phyloP scores from a whole-genome alignment of 64 coral and sea anemone species.

The Montipora sp. region DNA sequence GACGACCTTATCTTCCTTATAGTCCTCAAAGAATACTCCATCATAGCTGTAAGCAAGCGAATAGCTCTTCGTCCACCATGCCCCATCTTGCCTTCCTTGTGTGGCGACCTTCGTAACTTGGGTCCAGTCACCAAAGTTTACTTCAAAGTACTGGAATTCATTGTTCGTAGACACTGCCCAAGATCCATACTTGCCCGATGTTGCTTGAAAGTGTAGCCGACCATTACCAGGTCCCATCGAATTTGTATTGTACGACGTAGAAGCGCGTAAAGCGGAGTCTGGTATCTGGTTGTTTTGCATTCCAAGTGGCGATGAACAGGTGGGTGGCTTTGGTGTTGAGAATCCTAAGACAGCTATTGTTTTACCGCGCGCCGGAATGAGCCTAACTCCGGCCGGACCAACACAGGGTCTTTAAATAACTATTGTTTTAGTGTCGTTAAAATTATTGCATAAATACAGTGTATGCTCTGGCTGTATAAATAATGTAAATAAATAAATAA shows the following conservation, averaged over 20 bases:
- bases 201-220: conserved; percentile 1
- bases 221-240: conserved; percentile 8
- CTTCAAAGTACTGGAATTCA: conserved; percentile 29
- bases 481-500: too few species aligned
- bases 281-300: conserved; percentile 29
- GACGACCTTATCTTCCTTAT: background rate
- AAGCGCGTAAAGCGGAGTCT: conserved; percentile 26
- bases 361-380: too few species aligned
- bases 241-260: conserved; percentile 11
- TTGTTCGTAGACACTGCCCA: conserved; percentile 10
- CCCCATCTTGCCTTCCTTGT: conserved; percentile 54
- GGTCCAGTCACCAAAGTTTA: conserved; percentile 36
- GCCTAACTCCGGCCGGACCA: too few species aligned
- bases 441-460: too few species aligned
- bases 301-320: conserved; percentile 2
- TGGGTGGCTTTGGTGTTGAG: background rate
- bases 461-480: too few species aligned
- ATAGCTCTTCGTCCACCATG: conserved; percentile 36
- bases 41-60: conserved; percentile 34
- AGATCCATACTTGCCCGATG: background rate
- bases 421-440: too few species aligned
- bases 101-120: conserved; percentile 29
- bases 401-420: too few species aligned
- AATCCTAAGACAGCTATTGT: background rate
- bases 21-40: conserved; percentile 20